Evolutionary conservation across 2,888 invertebrate genomes (phyloP), one percentile per base, ranked within the genome.

Genomic region (Chalcosyrphus nemorum): DNA sequence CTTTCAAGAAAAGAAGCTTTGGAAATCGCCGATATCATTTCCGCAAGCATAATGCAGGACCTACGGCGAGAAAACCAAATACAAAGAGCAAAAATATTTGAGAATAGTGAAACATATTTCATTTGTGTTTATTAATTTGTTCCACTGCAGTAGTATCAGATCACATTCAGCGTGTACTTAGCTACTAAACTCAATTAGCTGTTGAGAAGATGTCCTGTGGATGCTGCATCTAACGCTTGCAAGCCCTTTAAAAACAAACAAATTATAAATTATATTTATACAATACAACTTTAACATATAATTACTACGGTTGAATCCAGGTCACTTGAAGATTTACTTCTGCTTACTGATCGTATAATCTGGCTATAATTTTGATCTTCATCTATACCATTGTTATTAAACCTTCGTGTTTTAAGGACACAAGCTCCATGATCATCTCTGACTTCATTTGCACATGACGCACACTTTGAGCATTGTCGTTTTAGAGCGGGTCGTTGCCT

Each of bases 401-500:
- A 11, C 11, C 17, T 63, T 54, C 43, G 24, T 9, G 17, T 38
- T 11, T 47, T 50, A 0, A 47, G 1, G 3, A 29, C 29, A 0
- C 4, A 11, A 19, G 13, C 17, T 0, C 29, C 19, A 52, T 13
- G 15, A 0, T 5, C n/a, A 15, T 50, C n/a, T 4, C 3, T 45
- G 2, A 54, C 4, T n/a, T 72, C 32, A n/a, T 29, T 29, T 5
- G 13, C 19, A 1, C 9, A 7, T 1, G 15, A 43, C 38, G 52
- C 29, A 68, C 93, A 93, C 87, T 93, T 93, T 57, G 94, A 94
- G 88, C 95, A 95, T 86, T 93, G 93, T 63, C 95, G 92, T 84
- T 93, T 92, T 21, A 95, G 90, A 2, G 94, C 94, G 0, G 95
- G 94, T 54, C 95, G 92, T 88, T 95, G 94, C 11, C 95, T 93